Conservation (phyloP, 2,797 vertebrate species). For the Muscicapa comitata region DNA sequence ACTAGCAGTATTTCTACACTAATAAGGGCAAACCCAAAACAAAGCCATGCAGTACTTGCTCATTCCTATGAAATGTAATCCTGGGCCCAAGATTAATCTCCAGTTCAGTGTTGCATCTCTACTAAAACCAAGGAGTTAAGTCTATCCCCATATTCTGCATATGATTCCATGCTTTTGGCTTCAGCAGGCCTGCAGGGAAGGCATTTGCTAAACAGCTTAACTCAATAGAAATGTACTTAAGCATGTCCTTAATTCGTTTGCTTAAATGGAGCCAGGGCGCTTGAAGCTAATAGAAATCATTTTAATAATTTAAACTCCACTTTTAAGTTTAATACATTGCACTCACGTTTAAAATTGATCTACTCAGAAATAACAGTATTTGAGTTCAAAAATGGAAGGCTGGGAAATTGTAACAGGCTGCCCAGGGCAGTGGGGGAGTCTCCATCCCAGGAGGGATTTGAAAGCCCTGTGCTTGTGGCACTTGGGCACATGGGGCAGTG, state of each 20-base stretch:
- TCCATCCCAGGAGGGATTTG: not conserved
- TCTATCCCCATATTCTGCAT: not conserved
- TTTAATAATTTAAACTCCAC: constrained; percentile 44
- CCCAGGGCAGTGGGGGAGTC: not conserved
- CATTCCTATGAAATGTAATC: not conserved
- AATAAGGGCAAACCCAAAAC: not conserved
- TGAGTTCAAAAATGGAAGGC: not conserved
- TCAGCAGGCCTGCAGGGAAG: not conserved
- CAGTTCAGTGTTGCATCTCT: not conserved
- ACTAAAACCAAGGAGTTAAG: not conserved
- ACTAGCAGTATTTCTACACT: not conserved
- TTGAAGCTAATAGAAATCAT: constrained; percentile 9
- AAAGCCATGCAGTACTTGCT: not conserved
- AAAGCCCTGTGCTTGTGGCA: not conserved
- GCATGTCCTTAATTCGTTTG: constrained; percentile 17
- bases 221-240: constrained; percentile 33
- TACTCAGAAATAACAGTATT: not conserved
- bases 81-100: not conserved
- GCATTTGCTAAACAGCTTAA: constrained; percentile 39
- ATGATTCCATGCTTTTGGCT: not conserved
- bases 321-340: constrained; percentile 27
- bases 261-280: not conserved
- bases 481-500: not conserved
- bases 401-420: not conserved
- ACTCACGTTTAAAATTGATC: constrained; percentile 9